These are phyloP conservation scores for Micronisus gabar DNA, from an alignment of 2,113 vertebrate species.

Conservation along the genomic window DNA sequence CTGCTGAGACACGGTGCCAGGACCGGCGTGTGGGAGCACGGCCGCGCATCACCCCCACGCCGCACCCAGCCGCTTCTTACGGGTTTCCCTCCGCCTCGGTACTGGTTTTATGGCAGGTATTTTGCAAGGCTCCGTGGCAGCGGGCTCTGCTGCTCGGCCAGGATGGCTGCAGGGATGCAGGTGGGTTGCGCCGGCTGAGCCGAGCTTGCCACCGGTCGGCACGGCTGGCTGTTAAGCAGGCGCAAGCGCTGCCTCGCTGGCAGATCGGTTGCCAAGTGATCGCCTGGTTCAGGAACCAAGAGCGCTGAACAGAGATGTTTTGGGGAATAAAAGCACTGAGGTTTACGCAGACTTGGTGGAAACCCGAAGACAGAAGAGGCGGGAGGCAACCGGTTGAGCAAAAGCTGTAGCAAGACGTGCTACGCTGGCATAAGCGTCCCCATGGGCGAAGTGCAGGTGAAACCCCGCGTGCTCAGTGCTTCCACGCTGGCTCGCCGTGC, in stretches of 20 bases:
- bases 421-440: accelerated
- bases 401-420: neutral
- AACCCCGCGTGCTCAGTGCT: neutral
- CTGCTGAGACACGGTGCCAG: accelerated
- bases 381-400: neutral
- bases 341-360: neutral
- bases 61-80: accelerated
- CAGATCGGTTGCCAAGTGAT: neutral
- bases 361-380: neutral
- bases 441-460: neutral
- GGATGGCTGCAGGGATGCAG: neutral
- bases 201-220: accelerated
- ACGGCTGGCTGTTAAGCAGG: neutral
- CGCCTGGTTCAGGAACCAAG: neutral
- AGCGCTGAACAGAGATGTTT: accelerated
- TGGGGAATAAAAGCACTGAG: neutral
- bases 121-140: neutral
- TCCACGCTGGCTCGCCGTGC: neutral
- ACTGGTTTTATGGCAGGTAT: neutral
- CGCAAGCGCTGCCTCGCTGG: neutral
- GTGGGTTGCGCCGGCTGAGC: accelerated
- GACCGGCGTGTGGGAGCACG: accelerated
- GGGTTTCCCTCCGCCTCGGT: accelerated
- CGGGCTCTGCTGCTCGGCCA: neutral
- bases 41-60: accelerated